phyloP scores from a whole-genome alignment of 2,888 invertebrate genomes.

The Apamea monoglypha region DNA sequence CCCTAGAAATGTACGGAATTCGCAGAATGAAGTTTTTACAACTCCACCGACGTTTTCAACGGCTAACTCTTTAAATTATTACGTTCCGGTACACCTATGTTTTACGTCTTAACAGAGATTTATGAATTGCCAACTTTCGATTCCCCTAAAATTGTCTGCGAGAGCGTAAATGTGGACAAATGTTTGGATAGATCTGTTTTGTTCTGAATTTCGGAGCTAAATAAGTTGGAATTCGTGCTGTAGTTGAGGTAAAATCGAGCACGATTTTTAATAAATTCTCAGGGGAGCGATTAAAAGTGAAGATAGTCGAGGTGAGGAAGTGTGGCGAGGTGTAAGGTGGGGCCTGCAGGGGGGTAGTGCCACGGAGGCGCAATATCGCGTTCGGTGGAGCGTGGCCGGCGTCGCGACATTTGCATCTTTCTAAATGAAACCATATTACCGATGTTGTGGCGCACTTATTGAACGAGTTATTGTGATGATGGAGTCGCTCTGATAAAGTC shows the following conservation, averaged over 20 bases:
- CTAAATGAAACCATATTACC: constrained; percentile 77
- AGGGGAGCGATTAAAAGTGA: constrained; percentile 82
- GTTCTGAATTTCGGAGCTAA: constrained; percentile 32
- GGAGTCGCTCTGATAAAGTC: constrained; percentile 61
- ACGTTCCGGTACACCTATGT: constrained; percentile 78
- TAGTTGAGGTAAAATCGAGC: constrained; percentile 74
- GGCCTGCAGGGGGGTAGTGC: constrained; percentile 57
- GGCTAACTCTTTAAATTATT: constrained; percentile 84
- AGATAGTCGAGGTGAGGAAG: constrained; percentile 80
- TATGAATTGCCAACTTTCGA: constrained; percentile 67
- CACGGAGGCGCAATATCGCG: constrained; percentile 81
- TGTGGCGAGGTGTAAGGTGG: constrained; percentile 61
- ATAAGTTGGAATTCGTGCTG: constrained; percentile 42
- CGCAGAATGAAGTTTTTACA: constrained; percentile 85
- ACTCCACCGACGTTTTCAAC: constrained; percentile 78
- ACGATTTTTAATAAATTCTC: constrained; percentile 83
- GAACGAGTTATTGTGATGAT: constrained; percentile 76
- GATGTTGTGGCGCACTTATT: constrained; percentile 79
- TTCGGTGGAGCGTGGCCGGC: constrained; percentile 78
- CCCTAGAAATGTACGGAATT: constrained; percentile 84
- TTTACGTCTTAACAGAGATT: constrained; percentile 76
- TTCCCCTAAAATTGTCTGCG: constrained; percentile 46
- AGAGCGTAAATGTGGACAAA: constrained; percentile 50
- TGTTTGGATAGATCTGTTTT: constrained; percentile 53
- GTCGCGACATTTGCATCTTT: constrained; percentile 84